phyloP scores from a whole-genome alignment of 1,140 invertebrate genomes.

The Akabosia matsudoensis region DNA sequence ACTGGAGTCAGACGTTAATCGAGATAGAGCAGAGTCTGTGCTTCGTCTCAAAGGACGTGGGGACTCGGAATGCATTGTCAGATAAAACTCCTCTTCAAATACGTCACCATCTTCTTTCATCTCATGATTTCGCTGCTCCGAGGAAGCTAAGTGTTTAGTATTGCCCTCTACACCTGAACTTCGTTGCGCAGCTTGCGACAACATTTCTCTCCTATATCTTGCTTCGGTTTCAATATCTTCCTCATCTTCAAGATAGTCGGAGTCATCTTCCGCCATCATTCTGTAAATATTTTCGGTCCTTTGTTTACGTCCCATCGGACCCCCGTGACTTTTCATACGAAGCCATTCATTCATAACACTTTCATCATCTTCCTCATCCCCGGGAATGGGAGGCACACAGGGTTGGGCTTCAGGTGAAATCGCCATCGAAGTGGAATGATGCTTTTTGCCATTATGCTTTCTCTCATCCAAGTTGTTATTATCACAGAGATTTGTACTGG shows the following conservation, averaged over 20 bases:
- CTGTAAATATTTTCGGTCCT: conserved; percentile 40
- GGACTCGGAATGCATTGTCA: conserved; percentile 38
- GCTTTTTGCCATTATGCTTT: neutral
- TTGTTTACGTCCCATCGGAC: conserved; percentile 35
- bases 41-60: conserved; percentile 37
- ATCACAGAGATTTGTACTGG: conserved; percentile 14
- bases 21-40: conserved; percentile 39
- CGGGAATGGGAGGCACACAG: neutral
- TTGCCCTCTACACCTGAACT: neutral
- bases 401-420: neutral
- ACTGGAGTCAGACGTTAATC: conserved; percentile 38
- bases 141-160: neutral
- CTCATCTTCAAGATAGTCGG: conserved; percentile 33
- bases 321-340: conserved; percentile 33
- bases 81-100: conserved; percentile 41
- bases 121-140: neutral
- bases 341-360: conserved; percentile 35
- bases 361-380: conserved; percentile 13
- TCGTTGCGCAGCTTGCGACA: neutral
- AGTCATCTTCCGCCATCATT: conserved; percentile 33
- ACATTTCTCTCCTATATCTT: neutral
- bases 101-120: conserved; percentile 30
- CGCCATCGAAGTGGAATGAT: neutral
- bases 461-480: neutral
- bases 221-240: conserved; percentile 51